Percentiles rank a stretch among this genome's conserved stretches.
Evolutionary conservation across 2,797 vertebrate genomes (phyloP).

Genomic region (Hyperoplus lanceolatus): DNA sequence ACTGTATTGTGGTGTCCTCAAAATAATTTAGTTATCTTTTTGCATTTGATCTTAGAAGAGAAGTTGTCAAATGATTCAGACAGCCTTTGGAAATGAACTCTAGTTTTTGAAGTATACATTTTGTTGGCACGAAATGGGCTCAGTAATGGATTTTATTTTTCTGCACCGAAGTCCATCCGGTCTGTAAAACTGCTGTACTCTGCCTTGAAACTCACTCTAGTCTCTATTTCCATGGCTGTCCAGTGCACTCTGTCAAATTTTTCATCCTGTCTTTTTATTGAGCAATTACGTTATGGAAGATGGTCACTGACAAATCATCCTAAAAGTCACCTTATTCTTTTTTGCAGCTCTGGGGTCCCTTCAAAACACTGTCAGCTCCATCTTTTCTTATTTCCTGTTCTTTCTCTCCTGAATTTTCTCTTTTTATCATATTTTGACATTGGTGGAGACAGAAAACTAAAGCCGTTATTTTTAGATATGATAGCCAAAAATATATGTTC

Average conservation of each 20-base stretch:
- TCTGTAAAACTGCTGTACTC: constrained; percentile 38
- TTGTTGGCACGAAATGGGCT: constrained; percentile 44
- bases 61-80: constrained; percentile 7
- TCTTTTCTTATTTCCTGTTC: neutral
- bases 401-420: neutral
- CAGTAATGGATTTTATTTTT: constrained; percentile 68
- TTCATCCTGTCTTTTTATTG: constrained; percentile 53
- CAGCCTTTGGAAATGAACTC: constrained; percentile 5
- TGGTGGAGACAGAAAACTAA: too few relatives aligned
- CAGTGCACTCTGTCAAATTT: constrained; percentile 38
- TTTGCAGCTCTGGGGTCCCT: neutral
- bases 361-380: neutral
- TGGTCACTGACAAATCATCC: constrained; percentile 15
- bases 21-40: neutral
- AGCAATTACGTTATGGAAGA: constrained; percentile 38
- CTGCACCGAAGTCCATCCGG: constrained; percentile 31
- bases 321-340: neutral
- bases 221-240: constrained; percentile 40
- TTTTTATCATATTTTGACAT: too few relatives aligned
- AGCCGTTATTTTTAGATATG: too few relatives aligned
- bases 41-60: constrained; percentile 5
- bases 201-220: constrained; percentile 59
- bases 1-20: too few relatives aligned
- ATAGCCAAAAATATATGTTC: too few relatives aligned
- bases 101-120: constrained; percentile 10